phyloP scores from a whole-genome alignment of 2,113 vertebrate genomes.

The Phrynosoma platyrhinos region DNA sequence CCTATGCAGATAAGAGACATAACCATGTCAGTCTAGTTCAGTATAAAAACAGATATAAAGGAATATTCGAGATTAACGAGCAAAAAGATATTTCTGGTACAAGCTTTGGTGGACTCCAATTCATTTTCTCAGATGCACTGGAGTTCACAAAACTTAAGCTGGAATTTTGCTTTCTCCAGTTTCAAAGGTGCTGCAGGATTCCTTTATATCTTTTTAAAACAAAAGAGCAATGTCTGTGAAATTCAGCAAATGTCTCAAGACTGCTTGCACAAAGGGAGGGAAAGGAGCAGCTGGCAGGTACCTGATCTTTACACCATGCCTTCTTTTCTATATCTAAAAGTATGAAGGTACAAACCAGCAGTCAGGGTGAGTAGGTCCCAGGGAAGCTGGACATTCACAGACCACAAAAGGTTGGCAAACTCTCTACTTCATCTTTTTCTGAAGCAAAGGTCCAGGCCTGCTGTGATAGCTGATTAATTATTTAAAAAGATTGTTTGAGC shows the following conservation, averaged over 20 bases:
- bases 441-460: not conserved
- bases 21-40: no score
- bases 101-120: not conserved
- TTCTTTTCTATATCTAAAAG: not conserved
- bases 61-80: no score
- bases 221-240: no score
- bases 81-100: no score
- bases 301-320: not conserved
- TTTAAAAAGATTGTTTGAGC: not conserved
- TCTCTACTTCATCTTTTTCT: not conserved
- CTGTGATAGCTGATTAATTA: constrained; percentile 2
- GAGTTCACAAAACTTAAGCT: no score
- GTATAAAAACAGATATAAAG: no score
- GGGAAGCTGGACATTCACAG: not conserved
- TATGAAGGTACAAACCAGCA: not conserved
- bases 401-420: not conserved
- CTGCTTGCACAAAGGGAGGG: not conserved
- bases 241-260: no score
- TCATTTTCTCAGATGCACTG: no score
- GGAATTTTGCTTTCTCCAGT: no score
- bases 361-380: not conserved
- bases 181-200: no score
- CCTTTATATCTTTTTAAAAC: no score
- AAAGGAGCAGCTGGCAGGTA: not conserved
- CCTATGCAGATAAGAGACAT: not conserved